Evolutionary conservation across 2,888 invertebrate species (phyloP), one percentile per base, ranked within the genome.

Genomic region (Maniola hyperantus): DNA sequence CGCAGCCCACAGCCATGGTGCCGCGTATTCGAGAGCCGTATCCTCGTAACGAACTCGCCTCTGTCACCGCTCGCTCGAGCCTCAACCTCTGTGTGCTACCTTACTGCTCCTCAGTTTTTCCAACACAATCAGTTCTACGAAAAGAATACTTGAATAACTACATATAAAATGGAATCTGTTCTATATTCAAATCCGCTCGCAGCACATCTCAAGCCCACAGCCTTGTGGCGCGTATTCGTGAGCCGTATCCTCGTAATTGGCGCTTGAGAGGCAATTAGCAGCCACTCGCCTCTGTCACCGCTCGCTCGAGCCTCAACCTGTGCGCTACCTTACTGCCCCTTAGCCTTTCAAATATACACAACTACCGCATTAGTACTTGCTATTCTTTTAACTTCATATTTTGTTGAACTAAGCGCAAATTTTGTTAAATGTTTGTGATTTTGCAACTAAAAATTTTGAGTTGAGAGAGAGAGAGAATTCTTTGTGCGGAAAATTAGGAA

Each of bases 241-340:
- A 64, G 62, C 66, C 64, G 64, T 68, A 71, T 68, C 82, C 76
- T 76, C 83, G 84, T 89, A 89, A 90, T 90, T 90, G 89, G 85
- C 81, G 83, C 85, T 87, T 78, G 79, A 89, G 89, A 87, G 89
- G 84, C 88, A 89, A 91, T 89, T 91, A 89, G 83, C 80, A 79
- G 77, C 78, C 84, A 80, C 85, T 87, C 79, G 81, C 80, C 81
- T 82, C 83, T 83, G 85, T 85, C 82, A 80, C 78, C 78, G 78
- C 76, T 74, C 60, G 39, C 60, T 51, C 50, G 48, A 61, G 50
- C 50, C 53, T 18, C 77, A 77, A 76, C 70, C 77, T 77, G 79
- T 73, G 78, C 77, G 74, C 79, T 70, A 77, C 82, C 82, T 83
- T 82, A 79, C 62, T 62, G 62, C 78, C 76, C 79, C 80, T 77